phyloP scores from a whole-genome alignment of 2,797 vertebrate species.

The Sitta carolinensis region DNA sequence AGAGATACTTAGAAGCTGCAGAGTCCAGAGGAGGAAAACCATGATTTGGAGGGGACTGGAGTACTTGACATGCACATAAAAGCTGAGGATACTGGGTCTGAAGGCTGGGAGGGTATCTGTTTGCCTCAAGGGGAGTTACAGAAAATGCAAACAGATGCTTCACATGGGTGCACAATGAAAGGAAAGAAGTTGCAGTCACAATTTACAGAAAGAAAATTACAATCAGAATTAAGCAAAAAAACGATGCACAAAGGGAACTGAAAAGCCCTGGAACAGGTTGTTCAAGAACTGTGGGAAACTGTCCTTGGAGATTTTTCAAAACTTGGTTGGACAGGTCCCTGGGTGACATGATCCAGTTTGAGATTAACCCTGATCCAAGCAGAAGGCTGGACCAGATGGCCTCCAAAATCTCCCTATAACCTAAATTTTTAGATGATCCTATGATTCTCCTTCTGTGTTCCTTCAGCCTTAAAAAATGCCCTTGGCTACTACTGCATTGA shows the following conservation, averaged over 20 bases:
- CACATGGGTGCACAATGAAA: background rate
- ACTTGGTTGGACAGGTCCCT: slow-evolving; percentile 22
- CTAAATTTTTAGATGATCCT: slow-evolving; percentile 38
- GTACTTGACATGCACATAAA: background rate
- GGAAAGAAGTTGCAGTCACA: background rate
- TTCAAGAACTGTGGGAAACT: slow-evolving; percentile 10
- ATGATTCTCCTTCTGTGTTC: background rate
- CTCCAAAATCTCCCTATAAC: slow-evolving; percentile 35
- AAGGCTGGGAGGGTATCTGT: background rate
- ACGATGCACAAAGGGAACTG: background rate
- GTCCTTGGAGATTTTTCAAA: slow-evolving; percentile 62
- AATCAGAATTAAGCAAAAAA: background rate
- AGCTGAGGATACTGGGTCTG: background rate
- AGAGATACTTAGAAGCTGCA: background rate
- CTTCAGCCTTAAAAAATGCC: slow-evolving; percentile 17
- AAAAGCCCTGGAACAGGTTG: slow-evolving; percentile 15
- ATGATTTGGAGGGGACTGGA: background rate
- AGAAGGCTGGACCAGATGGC: slow-evolving; percentile 51
- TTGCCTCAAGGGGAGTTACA: background rate
- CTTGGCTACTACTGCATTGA: background rate
- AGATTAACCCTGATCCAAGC: slow-evolving; percentile 48
- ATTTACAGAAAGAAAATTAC: background rate
- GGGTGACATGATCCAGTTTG: slow-evolving; percentile 26
- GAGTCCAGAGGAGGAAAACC: background rate
- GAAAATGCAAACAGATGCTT: background rate